Percentiles rank a stretch among this genome's conserved stretches.
Conservation (phyloP, 2,797 vertebrate species). For the Anableps anableps region DNA sequence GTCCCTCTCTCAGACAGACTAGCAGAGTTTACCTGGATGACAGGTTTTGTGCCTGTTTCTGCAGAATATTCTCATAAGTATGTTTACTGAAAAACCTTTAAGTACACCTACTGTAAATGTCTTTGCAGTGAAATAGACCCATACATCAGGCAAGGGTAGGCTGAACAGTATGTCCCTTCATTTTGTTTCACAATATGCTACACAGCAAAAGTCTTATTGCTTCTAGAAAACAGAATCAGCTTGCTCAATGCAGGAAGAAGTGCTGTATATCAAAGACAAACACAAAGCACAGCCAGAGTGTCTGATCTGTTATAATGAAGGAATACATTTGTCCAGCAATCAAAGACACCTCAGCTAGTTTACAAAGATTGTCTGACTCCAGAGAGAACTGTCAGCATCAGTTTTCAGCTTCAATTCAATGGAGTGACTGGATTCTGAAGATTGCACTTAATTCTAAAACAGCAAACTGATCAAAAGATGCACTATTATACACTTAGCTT, state of each 20-base stretch:
- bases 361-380: neutral
- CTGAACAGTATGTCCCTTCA: neutral
- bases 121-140: slow-evolving; percentile 44
- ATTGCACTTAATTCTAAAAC: neutral
- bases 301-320: slow-evolving; percentile 17
- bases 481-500: neutral
- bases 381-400: neutral
- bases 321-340: slow-evolving; percentile 3
- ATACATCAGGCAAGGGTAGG: slow-evolving; percentile 37
- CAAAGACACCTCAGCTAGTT: slow-evolving; percentile 7
- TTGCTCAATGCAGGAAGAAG: neutral
- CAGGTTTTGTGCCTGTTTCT: slow-evolving; percentile 35
- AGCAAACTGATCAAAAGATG: neutral
- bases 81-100: slow-evolving; percentile 43
- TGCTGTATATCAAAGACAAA: slow-evolving; percentile 21
- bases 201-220: slow-evolving; percentile 24
- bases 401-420: neutral
- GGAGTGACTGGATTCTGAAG: neutral
- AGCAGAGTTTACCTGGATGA: slow-evolving; percentile 53
- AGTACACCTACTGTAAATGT: slow-evolving; percentile 22
- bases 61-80: slow-evolving; percentile 30
- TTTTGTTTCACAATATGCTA: slow-evolving; percentile 30
- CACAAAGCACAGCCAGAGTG: neutral
- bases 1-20: slow-evolving; percentile 50
- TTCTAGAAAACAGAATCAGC: slow-evolving; percentile 21